Base-by-base conservation (phyloP, 2,888 invertebrate genomes). In the Ecdyonurus torrentis region DNA sequence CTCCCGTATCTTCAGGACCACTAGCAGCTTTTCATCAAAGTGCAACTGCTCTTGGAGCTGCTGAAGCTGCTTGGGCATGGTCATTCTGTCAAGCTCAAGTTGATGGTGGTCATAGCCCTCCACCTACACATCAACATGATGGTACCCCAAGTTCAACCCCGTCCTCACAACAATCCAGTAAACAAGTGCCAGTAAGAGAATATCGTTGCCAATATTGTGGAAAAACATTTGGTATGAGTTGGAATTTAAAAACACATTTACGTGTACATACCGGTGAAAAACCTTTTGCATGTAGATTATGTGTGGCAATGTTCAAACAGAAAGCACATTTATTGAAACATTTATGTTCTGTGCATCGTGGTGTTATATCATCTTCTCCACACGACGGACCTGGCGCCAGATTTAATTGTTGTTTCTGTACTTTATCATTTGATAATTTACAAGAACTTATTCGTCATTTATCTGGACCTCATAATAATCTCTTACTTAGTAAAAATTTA, bases 271-370 rank as follows among this genome's bases (percentile, higher is more conserved):
- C 91, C 0, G 91, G 91, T 64, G 91, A 91, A 70, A 91, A 91
- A 73, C 91, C 91, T 0, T 91, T 91, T 72, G 91, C 91, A 68
- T 91, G 91, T 62, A 82, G 91, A 69, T 81, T 91, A 59, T 91
- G 91, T 72, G 89, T 91, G 64, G 91, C 91, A 63, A 91, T 91
- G 91, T 91, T 91, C 75, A 91, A 91, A 76, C 91, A 91, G 72
- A 91, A 91, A 74, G 91, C 91, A 3, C 91, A 91, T 73, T 78
- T 91, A 69, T 75, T 91, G 65, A 91, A 91, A 77, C 91, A 91
- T 72, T 80, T 91, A 72, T 91, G 91, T 76, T 91, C 91, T 67
- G 91, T 91, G 66, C 91, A 91, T 79, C 83, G 91, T 68, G 89
- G 89, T 74, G 89, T 91, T 66, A 91, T 91, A 74, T 89, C 89